These are phyloP conservation scores for Trematomus loennbergii DNA, from an alignment of 2,113 vertebrate species.

Conservation along the genomic window DNA sequence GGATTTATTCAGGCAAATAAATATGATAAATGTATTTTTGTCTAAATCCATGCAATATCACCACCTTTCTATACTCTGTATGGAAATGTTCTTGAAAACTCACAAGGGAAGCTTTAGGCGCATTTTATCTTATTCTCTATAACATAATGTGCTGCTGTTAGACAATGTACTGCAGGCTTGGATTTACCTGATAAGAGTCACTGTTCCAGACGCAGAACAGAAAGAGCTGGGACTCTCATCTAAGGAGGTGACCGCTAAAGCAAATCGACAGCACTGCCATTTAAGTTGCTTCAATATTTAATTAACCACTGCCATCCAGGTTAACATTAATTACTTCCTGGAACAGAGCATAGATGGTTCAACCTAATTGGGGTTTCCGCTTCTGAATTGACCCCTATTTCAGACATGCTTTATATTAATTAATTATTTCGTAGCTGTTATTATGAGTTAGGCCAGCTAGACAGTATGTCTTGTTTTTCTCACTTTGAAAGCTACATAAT, in stretches of 20 bases:
- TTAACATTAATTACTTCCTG: constrained; percentile 69
- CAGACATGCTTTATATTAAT: constrained; percentile 5
- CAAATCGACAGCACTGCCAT: constrained; percentile 41
- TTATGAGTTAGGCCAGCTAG: constrained; percentile 32
- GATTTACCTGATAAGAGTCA: constrained; percentile 18
- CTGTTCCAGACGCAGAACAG: constrained; percentile 17
- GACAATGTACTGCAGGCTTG: not conserved
- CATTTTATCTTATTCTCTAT: constrained; percentile 2
- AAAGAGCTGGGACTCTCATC: constrained; percentile 46
- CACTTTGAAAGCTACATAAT: constrained; percentile 7
- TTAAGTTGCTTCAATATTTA: constrained; percentile 74
- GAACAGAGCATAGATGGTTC: constrained; percentile 29
- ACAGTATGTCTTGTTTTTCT: constrained; percentile 6
- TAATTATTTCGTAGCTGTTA: constrained; percentile 22
- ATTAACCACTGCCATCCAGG: constrained; percentile 69
- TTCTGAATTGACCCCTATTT: constrained; percentile 45
- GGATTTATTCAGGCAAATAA: not conserved
- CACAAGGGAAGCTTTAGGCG: not conserved
- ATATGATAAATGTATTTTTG: constrained; percentile 29
- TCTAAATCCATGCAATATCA: not conserved
- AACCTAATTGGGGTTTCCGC: constrained; percentile 39
- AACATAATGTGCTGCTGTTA: constrained; percentile 17
- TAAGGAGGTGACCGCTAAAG: constrained; percentile 59
- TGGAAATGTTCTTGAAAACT: constrained; percentile 8
- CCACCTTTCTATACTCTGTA: not conserved